Conservation (phyloP, 2,797 vertebrate species). For the Typhlichthys subterraneus region DNA sequence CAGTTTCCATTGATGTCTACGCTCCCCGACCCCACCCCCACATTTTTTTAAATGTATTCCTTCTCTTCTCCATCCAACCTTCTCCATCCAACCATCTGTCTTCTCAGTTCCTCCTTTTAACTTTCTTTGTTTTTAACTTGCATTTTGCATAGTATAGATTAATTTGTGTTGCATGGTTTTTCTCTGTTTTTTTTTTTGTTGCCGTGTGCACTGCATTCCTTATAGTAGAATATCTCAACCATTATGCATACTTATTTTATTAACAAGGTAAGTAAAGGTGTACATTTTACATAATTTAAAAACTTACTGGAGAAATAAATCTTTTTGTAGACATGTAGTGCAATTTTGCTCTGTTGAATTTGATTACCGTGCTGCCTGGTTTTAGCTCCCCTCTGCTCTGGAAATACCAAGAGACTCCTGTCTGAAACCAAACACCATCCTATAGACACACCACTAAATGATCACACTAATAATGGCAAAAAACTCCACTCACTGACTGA, state of each 20-base stretch:
- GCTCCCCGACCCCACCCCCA: constrained; percentile 29
- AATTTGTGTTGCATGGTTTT: constrained; percentile 19
- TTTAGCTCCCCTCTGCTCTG: constrained; percentile 38
- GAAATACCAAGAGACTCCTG: constrained; percentile 45
- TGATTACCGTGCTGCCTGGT: constrained; percentile 16
- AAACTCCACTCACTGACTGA: constrained; percentile 21
- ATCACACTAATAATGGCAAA: not conserved
- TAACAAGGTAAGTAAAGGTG: too few species aligned
- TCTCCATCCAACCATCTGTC: constrained; percentile 20
- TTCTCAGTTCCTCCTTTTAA: constrained; percentile 22
- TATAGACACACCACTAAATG: constrained; percentile 2
- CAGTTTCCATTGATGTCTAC: constrained; percentile 39
- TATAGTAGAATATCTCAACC: not conserved
- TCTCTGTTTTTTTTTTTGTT: constrained; percentile 7
- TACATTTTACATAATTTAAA: too few species aligned
- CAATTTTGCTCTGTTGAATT: constrained; percentile 20
- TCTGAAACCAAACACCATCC: constrained; percentile 45
- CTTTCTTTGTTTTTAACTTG: constrained; percentile 49
- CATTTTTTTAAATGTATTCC: constrained; percentile 24
- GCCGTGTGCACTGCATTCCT: constrained; percentile 27
- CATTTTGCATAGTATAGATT: constrained; percentile 39
- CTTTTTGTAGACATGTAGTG: not conserved
- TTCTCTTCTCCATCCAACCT: constrained; percentile 19
- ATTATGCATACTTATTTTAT: too few species aligned
- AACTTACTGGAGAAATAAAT: too few species aligned